A percentile compares a stretch with the other conserved stretches of the same genome.
Evolutionary conservation across 2,113 vertebrate species (phyloP).

Genomic region (Scatophagus argus): DNA sequence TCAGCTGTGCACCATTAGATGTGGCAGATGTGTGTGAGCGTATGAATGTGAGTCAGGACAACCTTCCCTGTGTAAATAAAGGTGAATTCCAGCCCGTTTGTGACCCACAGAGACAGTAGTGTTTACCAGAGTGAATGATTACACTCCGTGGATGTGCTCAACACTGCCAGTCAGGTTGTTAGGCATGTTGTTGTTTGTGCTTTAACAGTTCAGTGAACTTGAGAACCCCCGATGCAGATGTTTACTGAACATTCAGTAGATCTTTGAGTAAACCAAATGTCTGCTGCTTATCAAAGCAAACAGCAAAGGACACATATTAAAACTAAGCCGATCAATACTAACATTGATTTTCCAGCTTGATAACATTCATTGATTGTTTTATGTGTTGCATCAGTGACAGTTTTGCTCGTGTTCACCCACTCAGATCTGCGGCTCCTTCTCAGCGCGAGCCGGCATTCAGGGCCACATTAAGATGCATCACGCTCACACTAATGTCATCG

Average conservation of each 20-base stretch:
- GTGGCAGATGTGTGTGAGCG: not conserved
- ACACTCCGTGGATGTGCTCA: not conserved
- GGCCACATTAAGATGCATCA: constrained; percentile 94
- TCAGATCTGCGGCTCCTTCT: constrained; percentile 92
- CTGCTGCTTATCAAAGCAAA: not conserved
- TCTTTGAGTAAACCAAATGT: not conserved
- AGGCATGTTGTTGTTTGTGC: not conserved
- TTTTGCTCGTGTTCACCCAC: not conserved
- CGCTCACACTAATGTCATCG: constrained; percentile 91
- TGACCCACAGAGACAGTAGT: not conserved
- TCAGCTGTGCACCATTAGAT: too few species aligned
- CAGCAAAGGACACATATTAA: not conserved
- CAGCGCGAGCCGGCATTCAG: constrained; percentile 80
- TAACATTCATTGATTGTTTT: not conserved
- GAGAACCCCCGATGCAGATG: not conserved
- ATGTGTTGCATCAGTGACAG: not conserved
- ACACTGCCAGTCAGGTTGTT: not conserved
- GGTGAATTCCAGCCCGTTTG: not conserved
- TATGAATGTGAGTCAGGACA: not conserved
- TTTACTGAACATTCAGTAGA: not conserved
- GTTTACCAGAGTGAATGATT: not conserved
- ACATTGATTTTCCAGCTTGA: not conserved
- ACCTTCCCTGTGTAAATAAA: too few species aligned
- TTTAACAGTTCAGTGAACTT: not conserved
- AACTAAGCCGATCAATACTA: not conserved